Base-by-base conservation (phyloP, 2,797 vertebrate species). In the Glossophaga mutica region DNA sequence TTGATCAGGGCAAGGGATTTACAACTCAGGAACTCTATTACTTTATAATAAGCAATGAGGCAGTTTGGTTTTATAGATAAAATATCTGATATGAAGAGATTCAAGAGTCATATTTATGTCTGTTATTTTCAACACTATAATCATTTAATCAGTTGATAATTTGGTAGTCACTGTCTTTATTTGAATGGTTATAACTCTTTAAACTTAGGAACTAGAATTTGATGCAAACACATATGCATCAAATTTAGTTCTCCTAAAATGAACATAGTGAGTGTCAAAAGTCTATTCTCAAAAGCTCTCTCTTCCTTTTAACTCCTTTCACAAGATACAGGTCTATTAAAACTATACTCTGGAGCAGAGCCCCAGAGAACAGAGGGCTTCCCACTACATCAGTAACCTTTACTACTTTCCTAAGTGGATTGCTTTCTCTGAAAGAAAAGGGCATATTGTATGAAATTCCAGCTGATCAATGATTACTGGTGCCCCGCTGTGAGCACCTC, bases 1-100 rank as follows among this genome's bases (percentile, higher is more conserved):
- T 32, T 96, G 59, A 90, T 78, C 83, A 94, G 57, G 79, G 96
- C 83, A 97, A 95, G 14, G 57, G 65, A 81, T 93, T 96, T 93
- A 85, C 34, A 81, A 79, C 32, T 92, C 52, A 92, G 32, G 32
- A 62, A 93, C 74, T 83, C 44, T 79, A 84, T 93, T 46, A 46
- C 24, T 97, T 97, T 95, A 87, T 91, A 96, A 94, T 91, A 71
- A 87, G 7, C 34, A 82, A 91, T 32, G 39, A 94, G 65, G 11
- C 21, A 67, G 18, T 87, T 90, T 74, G 44, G 16, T 85, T 93
- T 96, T 93, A 88, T 67, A 93, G 73, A 77, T 55, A 78, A 11
- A 91, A 29, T 62, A 62, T 91, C 91, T 96, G 46, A 62, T 62
- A 79, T 62, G 46, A 93, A 94, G 2, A 19, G 44, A 95, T 32